Evolutionary conservation across 2,113 vertebrate species (phyloP).

Genomic region (Beaufortia kweichowensis): DNA sequence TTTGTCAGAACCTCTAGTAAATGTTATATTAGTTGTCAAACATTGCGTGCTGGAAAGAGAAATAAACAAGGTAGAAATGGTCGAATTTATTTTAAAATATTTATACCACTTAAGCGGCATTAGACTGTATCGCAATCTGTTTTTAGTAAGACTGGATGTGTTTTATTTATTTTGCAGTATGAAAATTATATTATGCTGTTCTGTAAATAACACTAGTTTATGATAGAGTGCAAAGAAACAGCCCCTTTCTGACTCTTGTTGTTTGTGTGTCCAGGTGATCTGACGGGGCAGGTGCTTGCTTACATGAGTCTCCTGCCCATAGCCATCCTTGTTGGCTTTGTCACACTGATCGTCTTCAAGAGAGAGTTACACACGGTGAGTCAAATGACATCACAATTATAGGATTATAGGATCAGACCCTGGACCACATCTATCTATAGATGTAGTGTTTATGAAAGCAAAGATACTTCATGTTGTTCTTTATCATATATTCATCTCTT

Average conservation of each 20-base stretch:
- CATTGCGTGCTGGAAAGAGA: no score
- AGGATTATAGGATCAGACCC: background rate
- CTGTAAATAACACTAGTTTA: background rate
- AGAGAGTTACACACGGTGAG: constrained; percentile 97
- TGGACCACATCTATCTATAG: no score
- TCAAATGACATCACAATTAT: constrained; percentile 32
- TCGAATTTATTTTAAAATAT: no score
- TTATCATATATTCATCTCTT: background rate
- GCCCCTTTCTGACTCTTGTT: background rate
- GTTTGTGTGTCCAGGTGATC: constrained; percentile 78
- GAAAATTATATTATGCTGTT: no score
- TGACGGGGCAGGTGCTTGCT: constrained; percentile 90
- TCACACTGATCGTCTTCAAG: constrained; percentile 98
- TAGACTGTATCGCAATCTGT: no score
- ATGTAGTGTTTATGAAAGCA: background rate
- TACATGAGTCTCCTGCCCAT: constrained; percentile 91
- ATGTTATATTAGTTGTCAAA: no score
- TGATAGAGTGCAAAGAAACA: background rate
- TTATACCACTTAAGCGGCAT: no score
- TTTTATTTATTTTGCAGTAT: no score
- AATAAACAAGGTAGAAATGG: no score
- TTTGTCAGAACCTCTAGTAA: no score
- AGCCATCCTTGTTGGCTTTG: constrained; percentile 89
- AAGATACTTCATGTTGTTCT: background rate
- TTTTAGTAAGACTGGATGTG: no score